These are phyloP conservation scores for Sebastes diploproa DNA, from an alignment of 2,797 vertebrate species.

Conservation along the genomic window DNA sequence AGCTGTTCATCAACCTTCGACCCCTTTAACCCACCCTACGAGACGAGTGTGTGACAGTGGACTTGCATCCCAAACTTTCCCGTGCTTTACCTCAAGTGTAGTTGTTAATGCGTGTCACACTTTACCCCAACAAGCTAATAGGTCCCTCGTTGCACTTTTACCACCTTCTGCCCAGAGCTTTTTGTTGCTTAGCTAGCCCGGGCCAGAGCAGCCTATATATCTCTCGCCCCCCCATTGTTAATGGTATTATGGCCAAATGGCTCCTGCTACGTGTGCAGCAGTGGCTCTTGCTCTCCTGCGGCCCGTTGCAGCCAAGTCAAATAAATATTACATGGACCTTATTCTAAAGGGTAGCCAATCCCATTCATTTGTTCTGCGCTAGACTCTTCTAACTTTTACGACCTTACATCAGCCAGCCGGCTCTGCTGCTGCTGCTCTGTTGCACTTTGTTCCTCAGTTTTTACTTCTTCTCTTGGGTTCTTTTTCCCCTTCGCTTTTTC, in stretches of 20 bases:
- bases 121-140: conserved; percentile 9
- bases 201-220: conserved; percentile 24
- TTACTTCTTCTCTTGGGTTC: background rate
- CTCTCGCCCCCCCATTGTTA: conserved; percentile 14
- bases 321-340: conserved; percentile 60
- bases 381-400: conserved; percentile 34
- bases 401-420: conserved; percentile 41
- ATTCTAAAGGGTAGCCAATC: conserved; percentile 30
- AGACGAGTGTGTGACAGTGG: background rate
- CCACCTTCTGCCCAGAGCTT: conserved; percentile 4
- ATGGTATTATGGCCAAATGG: conserved; percentile 46
- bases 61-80: background rate
- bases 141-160: conserved; percentile 11
- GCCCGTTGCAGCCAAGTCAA: conserved; percentile 24
- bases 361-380: conserved; percentile 38
- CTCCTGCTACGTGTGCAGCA: conserved; percentile 27
- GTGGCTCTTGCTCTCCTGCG: conserved; percentile 33
- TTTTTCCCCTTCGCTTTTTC: background rate
- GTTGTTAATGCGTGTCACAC: background rate
- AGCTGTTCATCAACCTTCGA: background rate
- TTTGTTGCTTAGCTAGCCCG: background rate
- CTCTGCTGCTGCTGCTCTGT: conserved; percentile 2
- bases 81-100: background rate
- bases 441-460: conserved; percentile 11
- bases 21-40: background rate